Percentiles rank a stretch among this genome's conserved stretches.
Evolutionary conservation across 2,113 vertebrate species (phyloP).

Genomic region (Genyomyrus donnyi): DNA sequence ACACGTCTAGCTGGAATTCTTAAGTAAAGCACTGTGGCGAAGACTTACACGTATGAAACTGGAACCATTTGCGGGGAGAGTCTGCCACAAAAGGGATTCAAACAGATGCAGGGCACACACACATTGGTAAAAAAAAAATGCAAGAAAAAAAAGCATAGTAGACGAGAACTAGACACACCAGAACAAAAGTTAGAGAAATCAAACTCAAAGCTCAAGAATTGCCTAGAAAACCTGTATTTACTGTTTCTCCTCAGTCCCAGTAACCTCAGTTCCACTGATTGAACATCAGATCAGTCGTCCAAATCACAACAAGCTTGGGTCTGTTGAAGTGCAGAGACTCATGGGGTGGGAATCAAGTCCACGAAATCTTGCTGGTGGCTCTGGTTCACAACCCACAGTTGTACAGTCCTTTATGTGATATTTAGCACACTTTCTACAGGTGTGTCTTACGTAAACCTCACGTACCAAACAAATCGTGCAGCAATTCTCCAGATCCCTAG

Average conservation of each 20-base stretch:
- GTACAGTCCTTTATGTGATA: not conserved
- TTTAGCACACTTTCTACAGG: not conserved
- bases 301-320: not conserved
- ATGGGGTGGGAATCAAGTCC: not conserved
- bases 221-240: not conserved
- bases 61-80: not conserved
- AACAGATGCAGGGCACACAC: not conserved
- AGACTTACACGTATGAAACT: not conserved
- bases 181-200: not conserved
- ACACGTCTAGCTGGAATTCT: conserved; percentile 8
- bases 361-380: not conserved
- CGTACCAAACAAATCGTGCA: conserved; percentile 21
- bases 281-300: not conserved
- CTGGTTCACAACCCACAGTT: not conserved
- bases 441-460: not conserved
- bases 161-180: not conserved
- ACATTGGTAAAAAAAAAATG: not conserved
- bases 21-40: not conserved
- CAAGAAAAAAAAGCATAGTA: not conserved
- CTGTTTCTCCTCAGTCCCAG: not conserved
- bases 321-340: not conserved
- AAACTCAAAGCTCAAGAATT: not conserved
- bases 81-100: not conserved
- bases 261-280: not conserved
- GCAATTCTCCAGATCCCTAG: conserved; percentile 22